These are phyloP conservation scores for Dryobota labecula DNA, from an alignment of 2,888 invertebrate species.

Conservation along the genomic window DNA sequence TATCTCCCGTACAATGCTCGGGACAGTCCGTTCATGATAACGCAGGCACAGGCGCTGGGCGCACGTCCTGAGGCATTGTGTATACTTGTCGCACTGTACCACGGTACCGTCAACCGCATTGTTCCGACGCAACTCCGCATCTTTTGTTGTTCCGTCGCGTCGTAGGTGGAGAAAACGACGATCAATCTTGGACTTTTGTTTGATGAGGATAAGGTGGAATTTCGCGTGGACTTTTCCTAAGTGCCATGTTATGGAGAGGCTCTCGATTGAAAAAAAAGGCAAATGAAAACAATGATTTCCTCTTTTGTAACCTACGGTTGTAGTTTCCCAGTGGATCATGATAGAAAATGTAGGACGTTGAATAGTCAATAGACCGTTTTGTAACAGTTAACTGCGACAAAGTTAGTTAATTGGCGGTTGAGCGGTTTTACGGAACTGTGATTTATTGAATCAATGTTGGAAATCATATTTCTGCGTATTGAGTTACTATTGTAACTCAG, in stretches of 20 bases:
- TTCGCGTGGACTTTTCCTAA: slow-evolving; percentile 3
- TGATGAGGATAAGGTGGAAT: background rate
- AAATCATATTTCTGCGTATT: slow-evolving; percentile 29
- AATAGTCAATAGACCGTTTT: slow-evolving; percentile 30
- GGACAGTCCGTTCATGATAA: slow-evolving; percentile 50
- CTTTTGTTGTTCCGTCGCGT: slow-evolving; percentile 51
- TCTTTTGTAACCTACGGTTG: slow-evolving; percentile 36
- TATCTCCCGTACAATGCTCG: slow-evolving; percentile 46
- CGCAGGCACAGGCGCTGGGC: slow-evolving; percentile 16
- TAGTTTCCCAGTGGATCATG: slow-evolving; percentile 29
- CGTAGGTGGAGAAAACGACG: slow-evolving; percentile 16
- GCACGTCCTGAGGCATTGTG: slow-evolving; percentile 53
- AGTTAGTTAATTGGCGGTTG: slow-evolving; percentile 56
- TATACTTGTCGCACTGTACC: slow-evolving; percentile 46
- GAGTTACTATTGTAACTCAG: background rate
- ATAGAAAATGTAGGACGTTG: slow-evolving; percentile 3
- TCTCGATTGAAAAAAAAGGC: slow-evolving; percentile 51
- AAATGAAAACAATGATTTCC: slow-evolving; percentile 54
- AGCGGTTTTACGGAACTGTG: slow-evolving; percentile 22
- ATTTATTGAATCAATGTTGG: slow-evolving; percentile 40
- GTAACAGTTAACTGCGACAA: slow-evolving; percentile 20
- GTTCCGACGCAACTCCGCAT: slow-evolving; percentile 46
- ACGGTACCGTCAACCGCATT: slow-evolving; percentile 53
- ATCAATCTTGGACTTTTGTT: slow-evolving; percentile 9
- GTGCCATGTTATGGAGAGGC: slow-evolving; percentile 32